Evolutionary conservation across 2,797 vertebrate species (phyloP).

Genomic region (Anisognathus igniventris): DNA sequence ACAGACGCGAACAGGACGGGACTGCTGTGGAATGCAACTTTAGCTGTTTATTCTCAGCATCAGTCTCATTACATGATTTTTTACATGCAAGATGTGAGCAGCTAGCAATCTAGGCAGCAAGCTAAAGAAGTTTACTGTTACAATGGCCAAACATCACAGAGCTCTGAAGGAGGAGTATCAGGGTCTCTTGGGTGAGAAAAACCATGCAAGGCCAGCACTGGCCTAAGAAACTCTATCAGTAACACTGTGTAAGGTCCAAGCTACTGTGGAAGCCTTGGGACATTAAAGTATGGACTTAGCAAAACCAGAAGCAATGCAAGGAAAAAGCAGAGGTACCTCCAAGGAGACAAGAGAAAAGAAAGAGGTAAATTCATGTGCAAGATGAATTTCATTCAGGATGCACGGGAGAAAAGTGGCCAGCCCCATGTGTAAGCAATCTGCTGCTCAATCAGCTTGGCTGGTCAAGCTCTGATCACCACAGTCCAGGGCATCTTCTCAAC

Average conservation of each 20-base stretch:
- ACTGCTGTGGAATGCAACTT: no score
- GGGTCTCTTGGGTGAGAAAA: neutral
- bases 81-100: no score
- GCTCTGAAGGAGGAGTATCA: neutral
- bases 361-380: neutral
- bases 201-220: neutral
- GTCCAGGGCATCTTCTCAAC: neutral
- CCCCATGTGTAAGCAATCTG: neutral
- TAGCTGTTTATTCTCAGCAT: no score
- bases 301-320: neutral
- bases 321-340: neutral
- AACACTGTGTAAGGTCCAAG: neutral
- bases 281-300: neutral
- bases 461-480: rapidly evolving
- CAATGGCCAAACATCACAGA: neutral
- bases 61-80: no score
- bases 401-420: neutral
- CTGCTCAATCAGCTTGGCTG: neutral
- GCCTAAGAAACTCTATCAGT: neutral
- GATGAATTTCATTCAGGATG: neutral
- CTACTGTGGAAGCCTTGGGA: neutral
- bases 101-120: no score
- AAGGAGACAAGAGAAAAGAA: neutral
- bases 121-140: no score
- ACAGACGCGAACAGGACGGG: no score